phyloP scores from a whole-genome alignment of 2,888 invertebrate genomes.

The Entomobrya multifasciata region DNA sequence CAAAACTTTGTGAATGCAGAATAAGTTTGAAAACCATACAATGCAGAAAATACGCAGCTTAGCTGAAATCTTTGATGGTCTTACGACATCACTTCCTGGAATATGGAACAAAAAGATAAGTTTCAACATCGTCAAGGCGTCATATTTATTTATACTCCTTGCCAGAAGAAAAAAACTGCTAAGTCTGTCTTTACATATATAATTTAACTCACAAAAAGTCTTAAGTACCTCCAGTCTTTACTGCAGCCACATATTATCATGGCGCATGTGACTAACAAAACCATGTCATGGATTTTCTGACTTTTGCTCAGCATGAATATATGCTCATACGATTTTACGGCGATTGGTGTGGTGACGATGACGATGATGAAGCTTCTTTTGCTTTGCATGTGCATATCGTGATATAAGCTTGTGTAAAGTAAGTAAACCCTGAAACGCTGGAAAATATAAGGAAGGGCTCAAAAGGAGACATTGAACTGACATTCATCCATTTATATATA shows the following conservation, averaged over 20 bases:
- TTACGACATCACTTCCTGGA: conserved; percentile 32
- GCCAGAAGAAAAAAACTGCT: conserved; percentile 4
- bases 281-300: conserved; percentile 28
- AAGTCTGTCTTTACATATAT: conserved; percentile 32
- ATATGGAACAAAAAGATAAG: background rate
- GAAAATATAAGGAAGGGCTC: conserved; percentile 39
- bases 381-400: no score
- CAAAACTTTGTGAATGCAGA: background rate
- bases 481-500: conserved; percentile 37
- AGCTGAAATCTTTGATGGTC: background rate
- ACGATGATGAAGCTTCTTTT: no score
- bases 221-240: conserved; percentile 6
- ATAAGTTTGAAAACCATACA: no score
- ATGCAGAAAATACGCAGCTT: background rate
- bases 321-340: conserved; percentile 30
- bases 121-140: background rate
- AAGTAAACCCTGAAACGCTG: conserved; percentile 30
- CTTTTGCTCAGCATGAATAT: background rate
- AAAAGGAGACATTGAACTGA: conserved; percentile 54
- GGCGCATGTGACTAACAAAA: conserved; percentile 41
- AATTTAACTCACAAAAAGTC: background rate
- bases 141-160: conserved; percentile 5
- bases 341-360: conserved; percentile 19
- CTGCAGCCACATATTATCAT: background rate
- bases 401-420: conserved; percentile 11